These are phyloP conservation scores for Oxyscelio sp. DNA, from an alignment of 2,888 invertebrate species.

Conservation along the genomic window DNA sequence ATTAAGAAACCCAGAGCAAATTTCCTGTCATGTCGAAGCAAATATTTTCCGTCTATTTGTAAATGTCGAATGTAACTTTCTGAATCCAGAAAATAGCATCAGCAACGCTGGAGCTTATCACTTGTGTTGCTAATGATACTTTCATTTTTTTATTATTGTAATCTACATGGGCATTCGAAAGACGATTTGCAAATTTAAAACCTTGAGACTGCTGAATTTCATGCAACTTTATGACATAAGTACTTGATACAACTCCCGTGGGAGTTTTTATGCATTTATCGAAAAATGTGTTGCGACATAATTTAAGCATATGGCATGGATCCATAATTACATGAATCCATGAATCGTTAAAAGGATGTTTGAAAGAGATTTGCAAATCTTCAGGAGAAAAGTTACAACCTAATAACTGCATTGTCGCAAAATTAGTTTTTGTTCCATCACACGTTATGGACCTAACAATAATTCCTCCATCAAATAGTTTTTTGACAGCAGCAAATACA, in stretches of 20 bases:
- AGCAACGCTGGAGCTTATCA: conserved; percentile 18
- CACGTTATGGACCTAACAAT: conserved; percentile 22
- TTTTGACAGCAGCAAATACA: conserved; percentile 27
- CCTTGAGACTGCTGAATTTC: conserved; percentile 27
- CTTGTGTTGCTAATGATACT: conserved; percentile 20
- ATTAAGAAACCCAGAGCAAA: conserved; percentile 44
- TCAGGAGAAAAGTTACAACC: conserved; percentile 7
- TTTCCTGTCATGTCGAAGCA: conserved; percentile 5
- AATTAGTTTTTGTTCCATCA: conserved; percentile 11
- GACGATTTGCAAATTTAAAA: conserved; percentile 27
- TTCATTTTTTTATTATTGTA: conserved; percentile 36
- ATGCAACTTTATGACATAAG: conserved; percentile 16
- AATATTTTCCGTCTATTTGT: not conserved
- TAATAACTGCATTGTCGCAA: not conserved
- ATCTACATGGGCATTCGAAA: conserved; percentile 7
- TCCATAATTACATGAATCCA: conserved; percentile 35
- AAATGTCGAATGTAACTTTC: conserved; percentile 23
- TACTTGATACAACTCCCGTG: not conserved
- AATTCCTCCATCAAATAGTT: conserved; percentile 15
- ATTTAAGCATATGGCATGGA: conserved; percentile 45
- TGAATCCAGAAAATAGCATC: conserved; percentile 31
- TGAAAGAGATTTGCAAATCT: conserved; percentile 10
- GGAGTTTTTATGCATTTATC: not conserved
- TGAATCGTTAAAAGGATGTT: conserved; percentile 18
- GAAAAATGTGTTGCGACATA: conserved; percentile 43